Conservation (phyloP, 1,140 invertebrate genomes). For the Nomia melanderi region DNA sequence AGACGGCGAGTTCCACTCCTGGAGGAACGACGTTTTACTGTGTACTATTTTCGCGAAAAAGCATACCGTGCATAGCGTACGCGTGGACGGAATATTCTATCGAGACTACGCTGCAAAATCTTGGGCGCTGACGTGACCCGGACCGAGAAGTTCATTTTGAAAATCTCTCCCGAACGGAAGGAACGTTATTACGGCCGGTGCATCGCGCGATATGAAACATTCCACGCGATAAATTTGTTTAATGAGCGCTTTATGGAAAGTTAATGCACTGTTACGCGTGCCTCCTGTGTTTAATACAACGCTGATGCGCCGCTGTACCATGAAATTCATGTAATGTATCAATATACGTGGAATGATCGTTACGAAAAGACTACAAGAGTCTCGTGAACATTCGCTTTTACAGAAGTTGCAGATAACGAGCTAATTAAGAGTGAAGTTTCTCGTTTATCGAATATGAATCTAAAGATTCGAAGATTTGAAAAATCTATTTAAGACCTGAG, state of each 20-base stretch:
- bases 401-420: too few species aligned
- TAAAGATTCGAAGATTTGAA: too few species aligned
- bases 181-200: neutral
- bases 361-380: too few species aligned
- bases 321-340: neutral
- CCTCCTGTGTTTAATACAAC: neutral
- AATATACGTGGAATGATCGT: too few species aligned
- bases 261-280: neutral
- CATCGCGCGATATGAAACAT: neutral
- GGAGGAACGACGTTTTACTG: constrained; percentile 24
- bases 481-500: too few species aligned
- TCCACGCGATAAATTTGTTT: constrained; percentile 4
- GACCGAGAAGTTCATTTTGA: neutral
- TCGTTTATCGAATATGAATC: too few species aligned
- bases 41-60: constrained; percentile 33
- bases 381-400: too few species aligned
- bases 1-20: constrained; percentile 2
- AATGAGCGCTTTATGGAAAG: constrained; percentile 5
- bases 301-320: too few species aligned
- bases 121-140: neutral
- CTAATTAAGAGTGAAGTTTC: too few species aligned
- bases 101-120: constrained; percentile 20
- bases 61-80: constrained; percentile 4
- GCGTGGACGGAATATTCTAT: constrained; percentile 24
- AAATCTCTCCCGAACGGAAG: neutral